These are phyloP conservation scores for Brotogeris chrysoptera DNA, from an alignment of 2,797 vertebrate genomes.

Conservation along the genomic window DNA sequence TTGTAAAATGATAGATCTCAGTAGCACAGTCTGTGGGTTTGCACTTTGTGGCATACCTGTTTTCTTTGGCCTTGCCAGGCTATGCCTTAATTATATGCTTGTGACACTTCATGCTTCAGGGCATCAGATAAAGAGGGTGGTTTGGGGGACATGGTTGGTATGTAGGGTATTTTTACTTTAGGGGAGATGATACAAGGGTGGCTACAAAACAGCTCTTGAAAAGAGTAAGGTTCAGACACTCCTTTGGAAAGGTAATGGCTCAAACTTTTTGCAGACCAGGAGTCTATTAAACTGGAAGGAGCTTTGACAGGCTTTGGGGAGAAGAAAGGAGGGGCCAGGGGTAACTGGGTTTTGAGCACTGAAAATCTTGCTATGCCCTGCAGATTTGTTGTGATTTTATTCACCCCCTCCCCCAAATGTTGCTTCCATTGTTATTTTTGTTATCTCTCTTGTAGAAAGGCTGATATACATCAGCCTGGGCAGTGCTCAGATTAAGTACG, in stretches of 20 bases:
- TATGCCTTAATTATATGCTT: neutral
- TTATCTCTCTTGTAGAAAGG: neutral
- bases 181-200: neutral
- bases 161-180: neutral
- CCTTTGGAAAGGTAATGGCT: neutral
- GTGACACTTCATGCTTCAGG: neutral
- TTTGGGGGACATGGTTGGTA: neutral
- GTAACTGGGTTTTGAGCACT: neutral
- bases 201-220: neutral
- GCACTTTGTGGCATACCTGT: neutral
- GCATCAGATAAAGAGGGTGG: neutral
- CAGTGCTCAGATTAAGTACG: neutral
- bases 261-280: neutral
- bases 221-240: neutral
- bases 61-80: neutral
- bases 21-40: neutral
- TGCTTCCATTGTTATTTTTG: neutral
- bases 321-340: neutral
- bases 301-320: neutral
- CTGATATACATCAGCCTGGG: neutral
- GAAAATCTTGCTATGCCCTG: neutral
- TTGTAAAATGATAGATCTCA: neutral
- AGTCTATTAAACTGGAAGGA: neutral
- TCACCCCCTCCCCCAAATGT: fast-evolving
- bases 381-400: neutral